phyloP scores from a whole-genome alignment of 30 jellyfish, hydroid and myxozoan genomes.

The Chrysaora quinquecirrha region DNA sequence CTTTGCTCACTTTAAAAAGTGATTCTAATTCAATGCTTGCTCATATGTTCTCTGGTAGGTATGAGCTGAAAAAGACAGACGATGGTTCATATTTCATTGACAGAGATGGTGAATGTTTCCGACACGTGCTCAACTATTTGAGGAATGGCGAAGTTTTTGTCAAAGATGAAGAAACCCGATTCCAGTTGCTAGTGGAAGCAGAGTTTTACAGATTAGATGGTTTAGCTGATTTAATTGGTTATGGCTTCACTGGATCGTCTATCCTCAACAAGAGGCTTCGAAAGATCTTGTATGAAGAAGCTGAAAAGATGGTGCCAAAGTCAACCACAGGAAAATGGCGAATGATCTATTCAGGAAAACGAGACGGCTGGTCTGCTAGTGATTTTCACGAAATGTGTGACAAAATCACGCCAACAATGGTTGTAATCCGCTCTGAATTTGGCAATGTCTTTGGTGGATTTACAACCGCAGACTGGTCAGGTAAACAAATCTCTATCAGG shows the following conservation, averaged over 20 bases:
- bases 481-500: neutral
- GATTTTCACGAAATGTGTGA: conserved; percentile 15
- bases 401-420: conserved; percentile 6
- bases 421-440: conserved; percentile 1
- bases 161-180: neutral
- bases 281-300: neutral
- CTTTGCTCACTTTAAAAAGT: neutral
- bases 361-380: conserved; percentile 7
- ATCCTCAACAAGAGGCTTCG: neutral
- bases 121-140: conserved; percentile 3
- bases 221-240: neutral
- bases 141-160: neutral
- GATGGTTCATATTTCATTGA: conserved; percentile 23
- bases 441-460: conserved; percentile 27
- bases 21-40: conserved; percentile 24
- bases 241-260: neutral
- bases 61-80: neutral
- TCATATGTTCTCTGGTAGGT: conserved; percentile 5
- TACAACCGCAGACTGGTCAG: neutral
- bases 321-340: neutral
- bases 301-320: neutral
- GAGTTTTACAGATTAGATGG: neutral
- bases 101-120: conserved; percentile 10
- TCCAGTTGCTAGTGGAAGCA: neutral
- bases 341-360: conserved; percentile 3